Evolutionary conservation across 92 coral and sea anemone species (phyloP), one percentile per base, ranked within the genome.

Genomic region (Zoanthus sociatus): DNA sequence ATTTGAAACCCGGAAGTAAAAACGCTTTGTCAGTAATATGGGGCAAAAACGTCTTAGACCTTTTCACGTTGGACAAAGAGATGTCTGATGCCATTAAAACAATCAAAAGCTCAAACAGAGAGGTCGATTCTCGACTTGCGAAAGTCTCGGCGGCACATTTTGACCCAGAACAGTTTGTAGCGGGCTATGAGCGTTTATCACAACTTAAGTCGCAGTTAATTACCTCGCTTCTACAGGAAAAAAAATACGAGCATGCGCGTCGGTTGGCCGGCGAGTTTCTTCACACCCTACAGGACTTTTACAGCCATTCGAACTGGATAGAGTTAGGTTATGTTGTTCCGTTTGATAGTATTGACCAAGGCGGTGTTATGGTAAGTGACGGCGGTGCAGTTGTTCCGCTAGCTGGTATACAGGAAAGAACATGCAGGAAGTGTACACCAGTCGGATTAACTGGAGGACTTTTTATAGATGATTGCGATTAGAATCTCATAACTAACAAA

Each of bases 271-370:
- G 95, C 14, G 88, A 78, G 48, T 93, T 76, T 58, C 90, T 93
- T 47, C 95, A 93, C 87, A 93, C 95, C 0, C 75, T 93, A 44
- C 95, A 93, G 79, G 95, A 93, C 70, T 93, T 93, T 78, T 93
- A 93, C 90, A 93, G 95, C 60, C 94, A 93, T 60, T 90, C 93
- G 5, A 93, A 90, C 70, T 93, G 93, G 92, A 69, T 93, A 48
- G 95, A 93, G 66, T 82, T 83, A 0, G 92, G 92, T 71, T 56
- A 90, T 89, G 33, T 46, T n/a, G 81, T 17, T n/a, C 71, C 73
- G 14, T 56, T 72, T 13, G 18, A 45, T n/a, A 30, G 51, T 11
- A 78, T 87, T 45, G 70, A 87, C 42, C 68, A 88, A 48, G 69
- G 77, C 30, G 78, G 89, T 63, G 64, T 58, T 10, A 58, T 5